Evolutionary conservation across 2,797 vertebrate genomes (phyloP), one percentile per base, ranked within the genome.

Genomic region (Echiichthys vipera): DNA sequence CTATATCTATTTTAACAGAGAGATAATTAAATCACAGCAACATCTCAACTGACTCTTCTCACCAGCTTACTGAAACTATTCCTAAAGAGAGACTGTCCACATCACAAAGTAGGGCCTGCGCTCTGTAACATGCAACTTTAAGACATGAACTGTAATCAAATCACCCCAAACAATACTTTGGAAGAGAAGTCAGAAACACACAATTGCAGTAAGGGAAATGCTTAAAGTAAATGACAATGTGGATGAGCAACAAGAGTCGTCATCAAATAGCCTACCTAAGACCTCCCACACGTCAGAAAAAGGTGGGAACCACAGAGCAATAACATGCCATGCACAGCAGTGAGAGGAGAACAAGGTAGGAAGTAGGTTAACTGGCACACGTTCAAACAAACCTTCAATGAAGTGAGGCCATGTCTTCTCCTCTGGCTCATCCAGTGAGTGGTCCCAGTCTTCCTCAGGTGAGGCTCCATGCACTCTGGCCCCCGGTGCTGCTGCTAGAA

Each of bases 391-490:
- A 96, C 95, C 95, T 95, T 96, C 95, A 49, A 91, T 7, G 80
- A 95, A 95, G 86, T 95, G 93, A 8, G 94, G 94, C 81, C 91
- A 95, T 11, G 85, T 89, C 89, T 94, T 95, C 20, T 91, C 86
- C 71, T 94, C 93, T 8, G 95, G 93, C 1, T 93, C 91, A 5
- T 76, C 92, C 72, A 95, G 81, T n/a, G 93, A 92, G 83, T 94
- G 94, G 91, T 94, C 94, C 95, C 94, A 95, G 45, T 77, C 83
- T 32, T 79, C 64, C 15, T 92, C 90, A 77, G 88, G 76, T 80
- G 91, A 86, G 56, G 82, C 78, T 27, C 78, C 87, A 7, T 72
- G 36, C 40, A 63, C 65, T 8, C 10, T 49, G 67, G 22, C 37
- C 20, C 17, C 67, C 0, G 73, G 49, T 0, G 34, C 67, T 6